Conservation (phyloP, 2,888 invertebrate genomes). For the Rhagonycha lutea region DNA sequence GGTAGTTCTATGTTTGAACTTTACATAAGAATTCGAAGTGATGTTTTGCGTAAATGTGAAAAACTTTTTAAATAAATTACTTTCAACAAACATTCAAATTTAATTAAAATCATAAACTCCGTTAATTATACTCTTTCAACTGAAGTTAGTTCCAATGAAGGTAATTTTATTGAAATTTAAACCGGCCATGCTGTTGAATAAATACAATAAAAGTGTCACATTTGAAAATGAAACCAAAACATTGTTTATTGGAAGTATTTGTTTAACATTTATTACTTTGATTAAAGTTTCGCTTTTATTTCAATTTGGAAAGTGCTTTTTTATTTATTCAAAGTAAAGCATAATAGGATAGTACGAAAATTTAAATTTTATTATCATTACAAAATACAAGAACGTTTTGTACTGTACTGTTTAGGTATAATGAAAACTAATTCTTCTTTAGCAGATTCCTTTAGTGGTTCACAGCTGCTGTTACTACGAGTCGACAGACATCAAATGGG, state of each 20-base stretch:
- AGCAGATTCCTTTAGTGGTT: slow-evolving; percentile 52
- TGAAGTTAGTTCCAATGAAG: slow-evolving; percentile 11
- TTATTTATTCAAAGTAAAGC: not conserved
- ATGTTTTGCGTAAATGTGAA: not conserved
- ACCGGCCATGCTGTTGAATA: slow-evolving; percentile 10
- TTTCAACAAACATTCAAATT: not conserved
- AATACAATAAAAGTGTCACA: slow-evolving; percentile 11
- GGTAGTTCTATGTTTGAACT: slow-evolving; percentile 1
- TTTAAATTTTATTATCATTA: not conserved
- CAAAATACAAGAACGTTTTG: not conserved
- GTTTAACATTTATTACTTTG: not conserved
- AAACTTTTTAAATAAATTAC: not conserved
- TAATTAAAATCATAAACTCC: slow-evolving; percentile 9
- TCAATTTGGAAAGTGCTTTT: not conserved
- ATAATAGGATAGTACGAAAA: not conserved
- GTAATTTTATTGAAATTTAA: slow-evolving; percentile 10
- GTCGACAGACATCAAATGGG: slow-evolving; percentile 66
- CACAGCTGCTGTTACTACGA: slow-evolving; percentile 59
- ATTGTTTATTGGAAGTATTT: not conserved
- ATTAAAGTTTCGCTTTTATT: not conserved
- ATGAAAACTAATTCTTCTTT: not conserved
- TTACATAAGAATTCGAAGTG: not conserved
- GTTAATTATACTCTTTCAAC: slow-evolving; percentile 12
- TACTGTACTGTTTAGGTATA: not conserved
- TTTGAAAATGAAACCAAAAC: slow-evolving; percentile 6